Evolutionary conservation across 2,888 invertebrate species (phyloP).

Genomic region (Erebia aethiops): DNA sequence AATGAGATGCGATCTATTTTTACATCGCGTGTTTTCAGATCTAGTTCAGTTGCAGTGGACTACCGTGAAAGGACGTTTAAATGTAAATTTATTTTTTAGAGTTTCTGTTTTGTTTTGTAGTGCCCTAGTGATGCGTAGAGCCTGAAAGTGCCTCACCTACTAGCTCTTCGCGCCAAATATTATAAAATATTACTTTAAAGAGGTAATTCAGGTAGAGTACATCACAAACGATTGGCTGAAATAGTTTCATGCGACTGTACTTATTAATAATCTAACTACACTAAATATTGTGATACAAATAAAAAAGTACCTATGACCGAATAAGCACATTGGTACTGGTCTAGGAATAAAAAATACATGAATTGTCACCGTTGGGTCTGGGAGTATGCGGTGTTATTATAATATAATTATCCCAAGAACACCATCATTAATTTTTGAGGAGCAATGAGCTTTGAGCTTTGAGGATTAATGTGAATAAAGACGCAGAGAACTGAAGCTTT

Average conservation of each 20-base stretch:
- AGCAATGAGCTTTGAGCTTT: neutral
- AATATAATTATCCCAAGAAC: no score
- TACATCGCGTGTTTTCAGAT: conserved; percentile 13
- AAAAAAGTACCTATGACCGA: no score
- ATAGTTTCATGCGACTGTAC: no score
- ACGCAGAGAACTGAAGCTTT: neutral
- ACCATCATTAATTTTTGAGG: neutral
- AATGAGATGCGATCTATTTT: conserved; percentile 24
- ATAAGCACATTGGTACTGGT: no score
- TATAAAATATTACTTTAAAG: no score
- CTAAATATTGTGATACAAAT: no score
- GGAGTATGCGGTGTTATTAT: neutral
- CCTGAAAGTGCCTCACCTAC: neutral
- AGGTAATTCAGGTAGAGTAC: no score
- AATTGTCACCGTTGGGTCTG: neutral
- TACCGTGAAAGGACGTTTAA: neutral
- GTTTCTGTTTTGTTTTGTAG: neutral
- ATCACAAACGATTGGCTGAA: no score
- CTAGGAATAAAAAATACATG: no score
- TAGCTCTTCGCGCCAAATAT: no score
- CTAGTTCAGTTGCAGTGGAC: conserved; percentile 1
- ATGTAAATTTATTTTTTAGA: neutral
- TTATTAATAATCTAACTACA: no score
- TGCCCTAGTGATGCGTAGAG: no score
- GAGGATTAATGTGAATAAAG: neutral